Evolutionary conservation across 1,140 invertebrate species (phyloP), one percentile per base, ranked within the genome.

Genomic region (Drosophila tani): DNA sequence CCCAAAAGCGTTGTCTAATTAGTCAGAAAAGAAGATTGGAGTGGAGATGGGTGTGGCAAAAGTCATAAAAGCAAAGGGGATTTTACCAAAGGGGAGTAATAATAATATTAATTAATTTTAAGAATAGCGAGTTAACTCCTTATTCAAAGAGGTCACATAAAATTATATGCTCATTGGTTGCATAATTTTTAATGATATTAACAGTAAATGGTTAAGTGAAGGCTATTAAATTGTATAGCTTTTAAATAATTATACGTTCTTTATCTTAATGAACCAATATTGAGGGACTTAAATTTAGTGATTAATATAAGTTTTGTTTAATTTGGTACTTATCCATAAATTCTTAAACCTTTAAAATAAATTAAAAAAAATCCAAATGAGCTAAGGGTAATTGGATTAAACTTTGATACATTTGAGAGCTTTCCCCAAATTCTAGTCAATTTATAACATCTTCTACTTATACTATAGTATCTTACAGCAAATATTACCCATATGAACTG

Each of bases 1-100:
- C 62, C 64, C 56, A 19, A 75, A 55, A 70, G 65, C 64, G 35
- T 57, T 68, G 63, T 77, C 75, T 78, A 78, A 78, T 79, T 78
- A 69, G 75, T 51, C 49, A 65, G 73, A 76, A 75, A 75, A 75
- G 51, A 74, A 63, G 60, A 75, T 75, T 46, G 24, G 8, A 0
- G 9, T 14, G 32, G 19, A 19, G 15, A 21, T 5, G 38, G 55
- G 35, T 35, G 45, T 32, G 46, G 35, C 35, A 38, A 29, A 41
- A 45, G 67, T 73, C 69, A 50, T 73, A 73, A 70, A 73, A 51
- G 53, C 43, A 11, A 50, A 32, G 51, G 35, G 45, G 51, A 58
- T 57, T 71, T 58, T 71, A 71, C 7, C 29, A 40, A 24, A 21
- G 27, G 38, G 29, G 43, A 24, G 14, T 43, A 19, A 35, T 73